Conservation (phyloP, 1,140 invertebrate species). For the Temnothorax curvispinosus region DNA sequence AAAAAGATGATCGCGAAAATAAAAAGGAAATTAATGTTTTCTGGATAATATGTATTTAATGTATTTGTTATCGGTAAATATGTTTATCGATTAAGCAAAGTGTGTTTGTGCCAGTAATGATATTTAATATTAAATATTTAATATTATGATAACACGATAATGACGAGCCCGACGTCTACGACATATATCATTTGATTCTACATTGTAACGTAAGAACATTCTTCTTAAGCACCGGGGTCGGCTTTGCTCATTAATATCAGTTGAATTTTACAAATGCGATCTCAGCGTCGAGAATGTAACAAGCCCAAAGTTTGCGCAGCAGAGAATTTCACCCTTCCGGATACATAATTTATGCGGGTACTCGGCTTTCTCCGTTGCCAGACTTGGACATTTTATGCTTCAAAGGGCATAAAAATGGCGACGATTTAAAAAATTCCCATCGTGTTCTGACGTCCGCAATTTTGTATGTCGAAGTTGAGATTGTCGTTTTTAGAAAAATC, state of each 20-base stretch:
- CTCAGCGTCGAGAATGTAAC: constrained; percentile 25
- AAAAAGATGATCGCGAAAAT: background rate
- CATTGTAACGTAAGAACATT: background rate
- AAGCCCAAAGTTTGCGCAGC: constrained; percentile 47
- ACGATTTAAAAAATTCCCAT: constrained; percentile 47
- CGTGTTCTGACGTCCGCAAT: constrained; percentile 20
- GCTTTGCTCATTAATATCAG: constrained; percentile 54
- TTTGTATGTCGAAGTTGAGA: constrained; percentile 47
- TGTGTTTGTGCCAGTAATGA: background rate
- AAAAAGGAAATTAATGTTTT: constrained; percentile 4
- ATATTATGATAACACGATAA: background rate
- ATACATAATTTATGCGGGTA: constrained; percentile 64
- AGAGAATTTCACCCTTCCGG: constrained; percentile 49
- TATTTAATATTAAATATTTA: background rate
- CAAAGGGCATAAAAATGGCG: constrained; percentile 63
- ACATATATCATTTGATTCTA: background rate
- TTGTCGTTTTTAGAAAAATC: constrained; percentile 47
- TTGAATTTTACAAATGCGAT: constrained; percentile 59
- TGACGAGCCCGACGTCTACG: background rate
- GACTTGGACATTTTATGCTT: constrained; percentile 63
- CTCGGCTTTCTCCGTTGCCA: constrained; percentile 57
- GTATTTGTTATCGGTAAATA: background rate
- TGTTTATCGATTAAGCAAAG: background rate
- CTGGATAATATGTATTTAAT: background rate
- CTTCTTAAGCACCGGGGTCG: constrained; percentile 28